phyloP scores from a whole-genome alignment of 2,888 invertebrate genomes.

The Serrognathus titanus region DNA sequence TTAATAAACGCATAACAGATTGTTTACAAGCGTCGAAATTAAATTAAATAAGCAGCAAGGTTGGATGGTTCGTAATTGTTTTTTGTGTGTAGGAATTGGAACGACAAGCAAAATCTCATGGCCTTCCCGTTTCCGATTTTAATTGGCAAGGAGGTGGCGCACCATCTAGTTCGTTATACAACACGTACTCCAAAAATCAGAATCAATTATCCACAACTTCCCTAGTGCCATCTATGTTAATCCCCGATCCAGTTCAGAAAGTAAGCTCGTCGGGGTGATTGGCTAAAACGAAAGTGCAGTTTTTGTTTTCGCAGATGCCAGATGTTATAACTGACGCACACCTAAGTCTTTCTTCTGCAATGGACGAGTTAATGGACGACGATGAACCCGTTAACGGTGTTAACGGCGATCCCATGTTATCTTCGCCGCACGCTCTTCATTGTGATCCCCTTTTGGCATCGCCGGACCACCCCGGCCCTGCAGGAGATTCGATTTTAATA shows the following conservation, averaged over 20 bases:
- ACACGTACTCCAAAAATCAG: slow-evolving; percentile 46
- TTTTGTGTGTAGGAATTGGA: slow-evolving; percentile 64
- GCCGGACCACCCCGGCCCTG: slow-evolving; percentile 55
- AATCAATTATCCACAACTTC: slow-evolving; percentile 38
- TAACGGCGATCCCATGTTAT: slow-evolving; percentile 51
- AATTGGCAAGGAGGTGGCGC: slow-evolving; percentile 51
- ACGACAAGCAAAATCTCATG: slow-evolving; percentile 71
- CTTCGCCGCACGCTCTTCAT: slow-evolving; percentile 54
- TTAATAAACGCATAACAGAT: neutral
- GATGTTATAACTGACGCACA: slow-evolving; percentile 57
- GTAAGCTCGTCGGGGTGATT: slow-evolving; percentile 32
- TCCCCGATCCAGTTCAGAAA: slow-evolving; percentile 48
- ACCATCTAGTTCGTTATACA: slow-evolving; percentile 42
- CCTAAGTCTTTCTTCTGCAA: slow-evolving; percentile 55
- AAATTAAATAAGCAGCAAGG: too few relatives aligned
- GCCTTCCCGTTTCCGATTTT: slow-evolving; percentile 63
- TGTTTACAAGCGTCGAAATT: neutral
- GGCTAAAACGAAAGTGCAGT: neutral
- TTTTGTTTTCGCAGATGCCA: slow-evolving; percentile 48
- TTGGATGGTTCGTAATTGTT: neutral
- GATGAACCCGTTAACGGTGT: slow-evolving; percentile 44
- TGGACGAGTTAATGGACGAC: slow-evolving; percentile 60
- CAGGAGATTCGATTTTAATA: slow-evolving; percentile 61
- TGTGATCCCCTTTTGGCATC: slow-evolving; percentile 61
- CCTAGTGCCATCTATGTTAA: slow-evolving; percentile 39